Evolutionary conservation across 2,888 invertebrate species (phyloP).

Genomic region (Nemurella pictetii): DNA sequence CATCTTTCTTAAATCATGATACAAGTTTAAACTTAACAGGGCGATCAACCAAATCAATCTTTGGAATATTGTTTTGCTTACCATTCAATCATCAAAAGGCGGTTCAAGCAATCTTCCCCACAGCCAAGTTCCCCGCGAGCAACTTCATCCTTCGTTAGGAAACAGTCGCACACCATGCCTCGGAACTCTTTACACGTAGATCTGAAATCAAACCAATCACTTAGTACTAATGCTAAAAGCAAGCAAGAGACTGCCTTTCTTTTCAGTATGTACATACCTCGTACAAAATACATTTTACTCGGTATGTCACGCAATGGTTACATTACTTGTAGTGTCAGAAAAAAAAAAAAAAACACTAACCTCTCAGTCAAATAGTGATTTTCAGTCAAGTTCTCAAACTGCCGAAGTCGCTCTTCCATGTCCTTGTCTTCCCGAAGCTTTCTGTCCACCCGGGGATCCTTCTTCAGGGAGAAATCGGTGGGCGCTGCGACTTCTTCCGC

Average conservation of each 20-base stretch:
- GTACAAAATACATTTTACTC: background rate
- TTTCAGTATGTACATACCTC: background rate
- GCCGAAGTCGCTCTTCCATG: constrained; percentile 66
- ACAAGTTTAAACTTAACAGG: background rate
- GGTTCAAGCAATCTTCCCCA: constrained; percentile 94
- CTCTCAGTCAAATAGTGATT: constrained; percentile 85
- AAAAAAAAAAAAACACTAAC: constrained; percentile 48
- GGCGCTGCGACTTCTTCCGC: constrained; percentile 45
- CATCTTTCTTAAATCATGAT: background rate
- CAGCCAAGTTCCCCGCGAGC: constrained; percentile 83
- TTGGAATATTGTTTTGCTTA: constrained; percentile 51
- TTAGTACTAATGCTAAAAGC: too few relatives aligned
- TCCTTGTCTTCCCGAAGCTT: constrained; percentile 53
- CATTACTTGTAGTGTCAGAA: background rate
- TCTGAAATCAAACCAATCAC: too few relatives aligned
- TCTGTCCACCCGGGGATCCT: constrained; percentile 41
- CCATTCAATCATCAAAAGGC: constrained; percentile 98
- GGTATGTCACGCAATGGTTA: background rate
- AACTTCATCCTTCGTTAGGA: constrained; percentile 85
- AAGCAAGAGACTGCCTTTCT: too few relatives aligned
- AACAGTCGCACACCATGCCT: constrained; percentile 95
- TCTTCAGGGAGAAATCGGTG: constrained; percentile 37
- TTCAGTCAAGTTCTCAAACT: constrained; percentile 79
- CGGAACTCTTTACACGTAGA: constrained; percentile 86
- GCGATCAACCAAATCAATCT: too few relatives aligned